phyloP scores from a whole-genome alignment of 2,797 vertebrate species.

The Malacoraja senta region DNA sequence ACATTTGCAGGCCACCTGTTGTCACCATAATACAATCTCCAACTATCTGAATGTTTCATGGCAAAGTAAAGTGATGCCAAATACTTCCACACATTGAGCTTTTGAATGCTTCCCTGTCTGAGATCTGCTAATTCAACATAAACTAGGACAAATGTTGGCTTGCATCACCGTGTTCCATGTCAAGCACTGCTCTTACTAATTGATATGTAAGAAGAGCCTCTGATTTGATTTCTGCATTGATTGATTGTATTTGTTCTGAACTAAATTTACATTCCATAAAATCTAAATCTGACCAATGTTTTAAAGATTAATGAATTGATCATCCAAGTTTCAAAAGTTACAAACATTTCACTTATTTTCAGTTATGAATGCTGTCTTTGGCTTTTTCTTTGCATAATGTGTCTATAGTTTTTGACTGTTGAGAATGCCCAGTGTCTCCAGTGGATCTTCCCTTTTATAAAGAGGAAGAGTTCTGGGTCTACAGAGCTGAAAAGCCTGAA shows the following conservation, averaged over 20 bases:
- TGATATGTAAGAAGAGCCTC: background rate
- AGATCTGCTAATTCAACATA: background rate
- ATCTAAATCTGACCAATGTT: background rate
- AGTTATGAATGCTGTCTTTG: background rate
- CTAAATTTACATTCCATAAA: background rate
- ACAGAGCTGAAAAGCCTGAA: background rate
- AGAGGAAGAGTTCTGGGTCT: background rate
- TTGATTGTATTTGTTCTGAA: background rate
- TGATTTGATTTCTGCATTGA: background rate
- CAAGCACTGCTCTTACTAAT: background rate
- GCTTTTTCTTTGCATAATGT: background rate
- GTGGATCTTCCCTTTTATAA: background rate
- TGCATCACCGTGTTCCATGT: background rate
- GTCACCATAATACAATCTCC: background rate
- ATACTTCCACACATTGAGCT: background rate
- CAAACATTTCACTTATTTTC: constrained; percentile 18
- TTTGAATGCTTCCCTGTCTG: background rate
- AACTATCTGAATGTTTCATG: background rate
- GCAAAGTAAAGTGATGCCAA: background rate
- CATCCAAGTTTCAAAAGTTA: background rate
- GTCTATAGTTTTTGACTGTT: background rate
- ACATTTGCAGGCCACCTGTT: background rate
- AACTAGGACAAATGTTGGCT: background rate
- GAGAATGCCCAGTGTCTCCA: constrained; percentile 13
- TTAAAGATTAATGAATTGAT: background rate